Evolutionary conservation across 2,113 vertebrate genomes (phyloP).

Genomic region (Thamnaconus septentrionalis): DNA sequence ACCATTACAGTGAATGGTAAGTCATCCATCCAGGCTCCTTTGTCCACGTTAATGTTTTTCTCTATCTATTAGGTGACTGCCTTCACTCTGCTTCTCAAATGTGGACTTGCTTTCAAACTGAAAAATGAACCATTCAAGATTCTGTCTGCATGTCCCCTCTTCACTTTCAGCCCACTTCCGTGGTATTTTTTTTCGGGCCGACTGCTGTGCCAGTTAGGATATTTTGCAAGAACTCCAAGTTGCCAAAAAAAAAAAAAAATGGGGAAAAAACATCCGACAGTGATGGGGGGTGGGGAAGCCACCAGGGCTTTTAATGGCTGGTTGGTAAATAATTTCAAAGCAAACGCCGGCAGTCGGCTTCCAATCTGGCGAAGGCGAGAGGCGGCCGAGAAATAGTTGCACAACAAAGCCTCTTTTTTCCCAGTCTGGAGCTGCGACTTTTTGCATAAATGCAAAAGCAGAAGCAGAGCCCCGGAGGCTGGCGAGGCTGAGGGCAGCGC

Average conservation of each 20-base stretch:
- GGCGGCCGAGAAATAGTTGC: neutral
- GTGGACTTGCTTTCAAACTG: too few species aligned
- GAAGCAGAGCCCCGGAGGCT: too few species aligned
- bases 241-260: neutral
- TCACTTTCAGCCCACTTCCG: neutral
- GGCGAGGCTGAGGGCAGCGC: too few species aligned
- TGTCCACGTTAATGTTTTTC: neutral
- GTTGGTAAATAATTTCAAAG: constrained; percentile 24
- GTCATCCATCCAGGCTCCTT: constrained; percentile 39
- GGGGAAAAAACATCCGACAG: too few species aligned
- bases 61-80: too few species aligned
- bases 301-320: neutral
- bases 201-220: constrained; percentile 24
- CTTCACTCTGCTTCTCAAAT: too few species aligned
- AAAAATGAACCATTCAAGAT: neutral
- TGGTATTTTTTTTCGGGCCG: constrained; percentile 10
- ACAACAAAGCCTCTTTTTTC: too few species aligned
- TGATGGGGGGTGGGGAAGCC: too few species aligned
- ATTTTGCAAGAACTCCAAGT: neutral
- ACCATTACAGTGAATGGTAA: neutral
- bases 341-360: constrained; percentile 38
- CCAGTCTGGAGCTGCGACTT: too few species aligned
- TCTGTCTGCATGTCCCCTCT: too few species aligned
- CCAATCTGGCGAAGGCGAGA: neutral
- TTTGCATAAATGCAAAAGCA: too few species aligned